Conservation (phyloP, 2,113 vertebrate species). For the Oriolus oriolus region DNA sequence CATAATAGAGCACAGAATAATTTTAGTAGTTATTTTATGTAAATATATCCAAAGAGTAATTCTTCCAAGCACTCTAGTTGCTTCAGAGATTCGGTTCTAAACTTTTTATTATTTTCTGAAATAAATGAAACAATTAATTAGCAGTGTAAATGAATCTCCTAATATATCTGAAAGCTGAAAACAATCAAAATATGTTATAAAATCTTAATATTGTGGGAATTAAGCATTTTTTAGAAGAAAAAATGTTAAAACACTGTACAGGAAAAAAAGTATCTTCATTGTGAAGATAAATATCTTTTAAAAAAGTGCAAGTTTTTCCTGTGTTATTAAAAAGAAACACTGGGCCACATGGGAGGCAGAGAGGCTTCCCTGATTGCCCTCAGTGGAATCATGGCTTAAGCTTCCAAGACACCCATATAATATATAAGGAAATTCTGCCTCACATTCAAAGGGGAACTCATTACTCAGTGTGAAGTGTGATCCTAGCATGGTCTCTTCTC, state of each 20-base stretch:
- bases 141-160: not conserved
- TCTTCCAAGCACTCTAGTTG: not conserved
- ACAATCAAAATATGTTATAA: not conserved
- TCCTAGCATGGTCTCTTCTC: not conserved
- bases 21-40: not conserved
- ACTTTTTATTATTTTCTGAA: not conserved
- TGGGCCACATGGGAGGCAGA: not conserved
- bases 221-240: not conserved
- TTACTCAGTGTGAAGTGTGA: not conserved
- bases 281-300: not conserved
- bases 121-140: not conserved
- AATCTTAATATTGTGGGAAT: not conserved
- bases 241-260: not conserved
- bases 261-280: not conserved
- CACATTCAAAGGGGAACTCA: not conserved
- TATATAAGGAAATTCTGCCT: not conserved
- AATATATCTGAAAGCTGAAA: not conserved
- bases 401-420: not conserved
- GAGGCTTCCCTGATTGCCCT: not conserved
- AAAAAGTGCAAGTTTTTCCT: not conserved
- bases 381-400: not conserved
- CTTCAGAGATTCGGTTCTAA: not conserved
- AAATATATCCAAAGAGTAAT: not conserved
- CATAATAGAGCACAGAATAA: not conserved
- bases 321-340: not conserved